Percentiles rank a stretch among this genome's conserved stretches.
Conservation (phyloP, 2,888 invertebrate species). For the Aspidapion aeneum region DNA sequence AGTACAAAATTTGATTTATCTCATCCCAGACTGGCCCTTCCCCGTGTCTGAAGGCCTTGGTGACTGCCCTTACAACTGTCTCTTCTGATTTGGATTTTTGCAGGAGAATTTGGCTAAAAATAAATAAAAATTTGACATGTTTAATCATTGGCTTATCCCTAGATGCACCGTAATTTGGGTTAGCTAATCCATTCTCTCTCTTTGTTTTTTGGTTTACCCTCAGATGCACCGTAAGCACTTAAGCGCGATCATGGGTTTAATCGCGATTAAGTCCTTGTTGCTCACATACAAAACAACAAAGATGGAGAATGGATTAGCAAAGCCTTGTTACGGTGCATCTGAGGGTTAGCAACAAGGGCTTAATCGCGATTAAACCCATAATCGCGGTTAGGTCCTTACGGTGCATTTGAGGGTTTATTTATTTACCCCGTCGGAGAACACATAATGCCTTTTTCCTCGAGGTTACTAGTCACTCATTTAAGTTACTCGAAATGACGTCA, state of each 20-base stretch:
- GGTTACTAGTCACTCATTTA: too few species aligned
- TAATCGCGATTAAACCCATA: too few species aligned
- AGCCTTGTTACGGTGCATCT: too few species aligned
- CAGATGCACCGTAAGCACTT: too few species aligned
- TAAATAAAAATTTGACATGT: background rate
- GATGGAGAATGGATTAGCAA: too few species aligned
- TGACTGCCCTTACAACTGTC: constrained; percentile 15
- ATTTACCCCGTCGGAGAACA: background rate
- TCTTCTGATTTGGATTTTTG: background rate
- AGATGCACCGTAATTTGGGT: background rate
- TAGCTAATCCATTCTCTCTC: background rate
- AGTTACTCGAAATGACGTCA: too few species aligned
- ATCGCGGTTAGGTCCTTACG: background rate
- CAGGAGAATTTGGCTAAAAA: background rate
- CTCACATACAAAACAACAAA: too few species aligned
- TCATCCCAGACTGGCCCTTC: constrained; percentile 55
- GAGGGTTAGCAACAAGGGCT: too few species aligned
- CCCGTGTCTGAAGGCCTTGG: constrained; percentile 39
- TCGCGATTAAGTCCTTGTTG: too few species aligned
- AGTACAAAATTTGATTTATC: constrained; percentile 46
- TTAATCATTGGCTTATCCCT: background rate
- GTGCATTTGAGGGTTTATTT: background rate
- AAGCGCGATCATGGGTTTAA: too few species aligned
- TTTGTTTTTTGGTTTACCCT: background rate
- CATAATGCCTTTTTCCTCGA: background rate